These are phyloP conservation scores for Equus przewalskii DNA, from an alignment of 2,113 vertebrate genomes.

Conservation along the genomic window DNA sequence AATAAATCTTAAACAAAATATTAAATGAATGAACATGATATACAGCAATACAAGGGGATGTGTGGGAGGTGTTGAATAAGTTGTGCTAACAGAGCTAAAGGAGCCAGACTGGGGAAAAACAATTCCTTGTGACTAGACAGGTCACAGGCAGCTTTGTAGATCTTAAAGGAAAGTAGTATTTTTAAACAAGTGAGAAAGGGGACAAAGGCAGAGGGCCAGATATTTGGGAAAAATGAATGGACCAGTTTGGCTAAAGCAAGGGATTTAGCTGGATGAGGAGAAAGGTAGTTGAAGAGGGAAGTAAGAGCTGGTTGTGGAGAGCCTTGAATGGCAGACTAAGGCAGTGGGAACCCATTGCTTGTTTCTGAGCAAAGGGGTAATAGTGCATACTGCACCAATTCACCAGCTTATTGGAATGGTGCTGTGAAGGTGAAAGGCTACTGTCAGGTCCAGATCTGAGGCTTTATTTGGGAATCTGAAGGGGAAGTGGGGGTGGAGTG, in stretches of 20 bases:
- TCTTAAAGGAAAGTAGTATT: not conserved
- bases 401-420: not conserved
- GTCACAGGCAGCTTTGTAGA: not conserved
- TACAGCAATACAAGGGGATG: not conserved
- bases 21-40: not conserved
- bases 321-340: not conserved
- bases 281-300: not conserved
- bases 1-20: not conserved
- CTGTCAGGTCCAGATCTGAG: not conserved
- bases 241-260: not conserved
- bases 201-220: not conserved
- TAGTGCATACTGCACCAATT: accelerated
- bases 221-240: not conserved
- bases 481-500: too few species aligned
- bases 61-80: not conserved
- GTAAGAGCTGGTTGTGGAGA: not conserved
- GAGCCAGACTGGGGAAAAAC: not conserved
- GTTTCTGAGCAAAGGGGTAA: not conserved
- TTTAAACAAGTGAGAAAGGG: constrained; percentile 3
- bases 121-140: not conserved
- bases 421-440: not conserved
- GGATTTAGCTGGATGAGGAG: not conserved
- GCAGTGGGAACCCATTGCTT: not conserved
- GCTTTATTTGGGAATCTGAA: not conserved
- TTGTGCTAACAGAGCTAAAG: not conserved